These are phyloP conservation scores for Eupithecia inturbata DNA, from an alignment of 2,888 invertebrate species.

Conservation along the genomic window DNA sequence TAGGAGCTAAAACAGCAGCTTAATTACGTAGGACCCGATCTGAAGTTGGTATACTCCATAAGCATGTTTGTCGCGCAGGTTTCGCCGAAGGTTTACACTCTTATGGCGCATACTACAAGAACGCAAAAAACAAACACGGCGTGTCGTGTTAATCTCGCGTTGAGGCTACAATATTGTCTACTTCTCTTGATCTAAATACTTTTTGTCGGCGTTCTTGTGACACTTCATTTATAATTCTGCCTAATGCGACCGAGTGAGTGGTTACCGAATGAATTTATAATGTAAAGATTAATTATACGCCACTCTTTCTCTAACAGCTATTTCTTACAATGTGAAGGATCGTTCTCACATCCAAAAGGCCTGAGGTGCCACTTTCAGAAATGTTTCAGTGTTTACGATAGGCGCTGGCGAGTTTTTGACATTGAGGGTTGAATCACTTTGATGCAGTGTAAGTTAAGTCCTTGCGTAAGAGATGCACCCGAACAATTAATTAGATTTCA, in stretches of 20 bases:
- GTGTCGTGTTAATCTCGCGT: not conserved
- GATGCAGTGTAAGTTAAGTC: not conserved
- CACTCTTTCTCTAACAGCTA: conserved; percentile 61
- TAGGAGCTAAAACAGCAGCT: no score
- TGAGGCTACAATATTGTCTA: not conserved
- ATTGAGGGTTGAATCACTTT: not conserved
- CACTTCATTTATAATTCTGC: conserved; percentile 83
- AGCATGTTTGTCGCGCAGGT: no score
- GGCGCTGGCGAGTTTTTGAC: not conserved
- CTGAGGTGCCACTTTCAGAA: conserved; percentile 2
- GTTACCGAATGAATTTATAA: conserved; percentile 82
- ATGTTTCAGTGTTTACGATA: not conserved
- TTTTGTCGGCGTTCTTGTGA: conserved; percentile 76
- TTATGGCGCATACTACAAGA: no score
- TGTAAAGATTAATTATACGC: conserved; percentile 80
- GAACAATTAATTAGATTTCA: no score
- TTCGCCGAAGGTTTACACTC: no score
- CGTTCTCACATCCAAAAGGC: conserved; percentile 26
- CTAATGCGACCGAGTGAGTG: conserved; percentile 82
- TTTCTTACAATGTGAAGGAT: conserved; percentile 62
- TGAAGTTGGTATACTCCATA: no score
- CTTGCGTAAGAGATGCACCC: no score
- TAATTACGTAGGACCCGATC: no score
- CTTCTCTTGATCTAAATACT: conserved; percentile 24
- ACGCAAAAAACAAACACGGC: no score